Conservation (phyloP, 2,797 vertebrate species). For the Onychomys arenicola region DNA sequence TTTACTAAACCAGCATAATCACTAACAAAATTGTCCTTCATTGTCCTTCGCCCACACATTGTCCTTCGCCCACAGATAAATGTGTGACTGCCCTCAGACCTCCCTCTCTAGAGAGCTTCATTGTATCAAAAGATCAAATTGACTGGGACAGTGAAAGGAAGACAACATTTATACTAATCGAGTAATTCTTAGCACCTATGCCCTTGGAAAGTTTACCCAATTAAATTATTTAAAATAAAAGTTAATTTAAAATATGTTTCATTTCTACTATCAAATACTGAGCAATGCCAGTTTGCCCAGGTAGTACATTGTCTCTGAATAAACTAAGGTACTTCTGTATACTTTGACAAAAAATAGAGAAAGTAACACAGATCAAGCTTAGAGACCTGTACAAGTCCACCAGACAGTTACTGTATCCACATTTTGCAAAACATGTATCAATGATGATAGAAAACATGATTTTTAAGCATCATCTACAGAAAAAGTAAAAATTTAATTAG, state of each 20-base stretch:
- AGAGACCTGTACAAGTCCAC: background rate
- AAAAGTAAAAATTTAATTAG: background rate
- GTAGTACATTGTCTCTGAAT: background rate
- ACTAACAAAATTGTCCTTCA: background rate
- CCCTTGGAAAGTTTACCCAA: background rate
- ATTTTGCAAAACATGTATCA: background rate
- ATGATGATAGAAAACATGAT: background rate
- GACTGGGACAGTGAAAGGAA: background rate
- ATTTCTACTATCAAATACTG: background rate
- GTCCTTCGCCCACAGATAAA: too few species aligned
- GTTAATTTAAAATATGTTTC: background rate
- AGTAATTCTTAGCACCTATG: background rate
- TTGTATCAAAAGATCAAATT: background rate
- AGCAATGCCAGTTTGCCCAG: background rate
- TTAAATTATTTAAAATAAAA: background rate
- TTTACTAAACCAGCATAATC: background rate
- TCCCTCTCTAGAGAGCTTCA: background rate
- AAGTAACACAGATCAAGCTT: background rate
- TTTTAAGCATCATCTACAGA: background rate
- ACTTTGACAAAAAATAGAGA: background rate
- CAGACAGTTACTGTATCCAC: background rate
- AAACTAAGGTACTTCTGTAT: background rate
- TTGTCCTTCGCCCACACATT: background rate
- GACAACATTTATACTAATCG: background rate
- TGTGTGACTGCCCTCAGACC: background rate